Evolutionary conservation across 2,113 vertebrate genomes (phyloP).

Genomic region (Myanophis thanlyinensis): DNA sequence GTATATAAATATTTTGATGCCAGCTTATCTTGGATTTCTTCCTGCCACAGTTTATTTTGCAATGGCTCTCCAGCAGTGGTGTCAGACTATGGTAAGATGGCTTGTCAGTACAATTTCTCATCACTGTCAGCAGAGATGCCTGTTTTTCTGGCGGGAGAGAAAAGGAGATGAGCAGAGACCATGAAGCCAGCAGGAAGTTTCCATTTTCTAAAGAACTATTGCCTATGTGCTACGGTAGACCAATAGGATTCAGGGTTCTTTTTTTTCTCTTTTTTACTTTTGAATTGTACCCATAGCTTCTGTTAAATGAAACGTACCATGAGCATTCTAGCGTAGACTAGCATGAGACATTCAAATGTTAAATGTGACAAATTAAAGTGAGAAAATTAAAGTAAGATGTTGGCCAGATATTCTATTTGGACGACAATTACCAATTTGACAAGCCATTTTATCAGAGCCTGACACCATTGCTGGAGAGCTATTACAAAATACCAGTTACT

Average conservation of each 20-base stretch:
- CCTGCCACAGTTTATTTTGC: not conserved
- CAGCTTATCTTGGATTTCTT: not conserved
- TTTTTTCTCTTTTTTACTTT: not conserved
- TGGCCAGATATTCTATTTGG: not conserved
- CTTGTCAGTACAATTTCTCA: not conserved
- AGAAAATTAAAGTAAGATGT: not conserved
- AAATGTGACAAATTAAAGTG: not conserved
- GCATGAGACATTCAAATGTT: not conserved
- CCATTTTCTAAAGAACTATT: not conserved
- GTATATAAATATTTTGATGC: not conserved
- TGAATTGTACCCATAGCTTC: not conserved
- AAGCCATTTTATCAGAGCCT: not conserved
- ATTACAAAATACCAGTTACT: not conserved
- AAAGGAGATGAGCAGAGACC: not conserved
- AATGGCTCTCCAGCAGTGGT: not conserved
- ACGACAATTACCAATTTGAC: not conserved
- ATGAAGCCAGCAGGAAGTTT: not conserved
- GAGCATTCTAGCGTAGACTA: not conserved
- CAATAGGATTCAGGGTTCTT: not conserved
- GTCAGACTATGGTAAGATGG: too few relatives aligned
- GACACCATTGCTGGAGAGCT: not conserved
- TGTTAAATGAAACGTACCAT: not conserved
- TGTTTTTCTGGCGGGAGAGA: not conserved
- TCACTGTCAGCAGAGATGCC: not conserved
- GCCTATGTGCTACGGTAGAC: not conserved